phyloP scores from a whole-genome alignment of 2,113 vertebrate genomes.

The Nibea albiflora region DNA sequence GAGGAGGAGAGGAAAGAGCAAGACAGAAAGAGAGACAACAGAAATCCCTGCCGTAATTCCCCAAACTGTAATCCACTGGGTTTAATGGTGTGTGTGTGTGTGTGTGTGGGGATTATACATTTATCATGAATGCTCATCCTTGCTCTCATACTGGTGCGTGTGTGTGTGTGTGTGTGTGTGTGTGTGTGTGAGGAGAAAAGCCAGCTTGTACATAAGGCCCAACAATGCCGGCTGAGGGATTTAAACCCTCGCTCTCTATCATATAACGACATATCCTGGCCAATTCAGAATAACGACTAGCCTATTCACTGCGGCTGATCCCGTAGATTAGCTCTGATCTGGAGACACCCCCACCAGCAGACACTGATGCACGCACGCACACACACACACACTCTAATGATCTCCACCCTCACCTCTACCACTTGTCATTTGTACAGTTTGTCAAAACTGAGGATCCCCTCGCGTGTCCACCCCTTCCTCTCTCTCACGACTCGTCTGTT shows the following conservation, averaged over 20 bases:
- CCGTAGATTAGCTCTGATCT: conserved; percentile 71
- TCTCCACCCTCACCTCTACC: conserved; percentile 22
- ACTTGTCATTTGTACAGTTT: conserved; percentile 48
- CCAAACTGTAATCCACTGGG: conserved; percentile 82
- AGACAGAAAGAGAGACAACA: conserved; percentile 70
- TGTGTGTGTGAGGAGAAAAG: conserved; percentile 62
- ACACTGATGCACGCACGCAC: conserved; percentile 17
- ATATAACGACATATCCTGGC: conserved; percentile 86
- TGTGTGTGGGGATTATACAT: conserved; percentile 80
- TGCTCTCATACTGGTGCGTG: conserved; percentile 52
- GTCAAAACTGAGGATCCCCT: conserved; percentile 35
- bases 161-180: conserved; percentile 41
- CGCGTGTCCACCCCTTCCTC: conserved; percentile 17
- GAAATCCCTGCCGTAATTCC: conserved; percentile 84
- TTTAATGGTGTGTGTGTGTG: conserved; percentile 76
- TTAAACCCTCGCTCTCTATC: conserved; percentile 75
- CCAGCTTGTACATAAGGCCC: conserved; percentile 72
- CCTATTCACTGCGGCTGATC: conserved; percentile 86
- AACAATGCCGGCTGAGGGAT: conserved; percentile 77
- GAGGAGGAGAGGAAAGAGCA: conserved; percentile 73
- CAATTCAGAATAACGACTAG: conserved; percentile 90
- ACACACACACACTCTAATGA: conserved; percentile 34
- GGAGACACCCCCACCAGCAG: conserved; percentile 48
- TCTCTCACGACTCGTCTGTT: conserved; percentile 23
- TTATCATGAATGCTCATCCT: conserved; percentile 81